Percentiles rank a stretch among this genome's conserved stretches.
phyloP scores from a whole-genome alignment of 2,888 invertebrate species.

The Listrodromus nycthemerus region DNA sequence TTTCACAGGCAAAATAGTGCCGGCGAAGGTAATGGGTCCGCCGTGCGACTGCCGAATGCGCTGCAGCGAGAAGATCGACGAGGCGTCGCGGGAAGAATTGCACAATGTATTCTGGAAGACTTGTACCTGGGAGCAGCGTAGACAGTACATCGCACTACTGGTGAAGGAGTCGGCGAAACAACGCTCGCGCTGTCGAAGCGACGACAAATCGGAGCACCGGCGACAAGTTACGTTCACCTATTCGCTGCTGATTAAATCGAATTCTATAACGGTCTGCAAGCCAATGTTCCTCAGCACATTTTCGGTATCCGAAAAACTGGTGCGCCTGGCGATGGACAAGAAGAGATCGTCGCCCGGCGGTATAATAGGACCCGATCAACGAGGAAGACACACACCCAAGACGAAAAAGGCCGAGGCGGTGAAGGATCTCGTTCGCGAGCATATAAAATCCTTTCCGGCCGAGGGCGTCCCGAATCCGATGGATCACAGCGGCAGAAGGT shows the following conservation, averaged over 20 bases:
- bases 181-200: constrained; percentile 73
- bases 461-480: constrained; percentile 69
- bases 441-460: constrained; percentile 75
- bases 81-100: constrained; percentile 72
- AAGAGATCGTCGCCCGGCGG: constrained; percentile 74
- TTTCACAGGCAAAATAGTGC: constrained; percentile 72
- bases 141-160: constrained; percentile 75
- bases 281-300: constrained; percentile 78
- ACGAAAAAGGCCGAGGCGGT: constrained; percentile 76
- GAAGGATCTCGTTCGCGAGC: constrained; percentile 74
- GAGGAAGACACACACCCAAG: constrained; percentile 76
- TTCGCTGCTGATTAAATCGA: constrained; percentile 71
- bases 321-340: constrained; percentile 76
- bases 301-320: constrained; percentile 77
- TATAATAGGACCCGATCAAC: constrained; percentile 75
- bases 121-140: constrained; percentile 75
- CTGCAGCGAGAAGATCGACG: constrained; percentile 74
- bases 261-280: constrained; percentile 76
- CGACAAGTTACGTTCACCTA: constrained; percentile 77
- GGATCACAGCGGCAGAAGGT: constrained; percentile 70
- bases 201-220: constrained; percentile 71
- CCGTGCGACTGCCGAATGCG: constrained; percentile 77
- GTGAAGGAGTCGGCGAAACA: constrained; percentile 78
- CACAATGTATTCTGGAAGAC: constrained; percentile 76
- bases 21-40: constrained; percentile 76